Evolutionary conservation across 2,888 invertebrate genomes (phyloP).

Genomic region (Antitype chi): DNA sequence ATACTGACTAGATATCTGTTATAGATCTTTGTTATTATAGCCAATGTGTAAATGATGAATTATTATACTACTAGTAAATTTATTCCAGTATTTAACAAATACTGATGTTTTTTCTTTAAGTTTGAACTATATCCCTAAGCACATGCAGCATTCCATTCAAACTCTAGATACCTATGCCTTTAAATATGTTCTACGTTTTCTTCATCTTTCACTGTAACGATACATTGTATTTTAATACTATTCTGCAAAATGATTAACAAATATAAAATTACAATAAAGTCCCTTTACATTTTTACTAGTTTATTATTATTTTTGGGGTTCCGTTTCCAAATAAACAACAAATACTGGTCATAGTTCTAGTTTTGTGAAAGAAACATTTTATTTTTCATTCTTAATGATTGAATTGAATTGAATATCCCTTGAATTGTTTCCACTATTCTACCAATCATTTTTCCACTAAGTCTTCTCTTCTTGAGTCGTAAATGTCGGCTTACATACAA

Average conservation of each 20-base stretch:
- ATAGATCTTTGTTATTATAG: constrained; percentile 42
- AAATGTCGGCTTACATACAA: not conserved
- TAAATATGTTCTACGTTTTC: constrained; percentile 33
- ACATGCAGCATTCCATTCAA: constrained; percentile 63
- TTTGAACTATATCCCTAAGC: constrained; percentile 36
- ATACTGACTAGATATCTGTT: constrained; percentile 49
- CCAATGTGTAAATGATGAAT: constrained; percentile 41
- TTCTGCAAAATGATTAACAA: constrained; percentile 19
- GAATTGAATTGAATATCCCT: no score
- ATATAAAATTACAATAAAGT: not conserved
- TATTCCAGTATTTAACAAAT: constrained; percentile 37
- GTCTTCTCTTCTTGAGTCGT: not conserved
- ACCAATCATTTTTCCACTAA: not conserved
- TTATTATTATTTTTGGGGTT: constrained; percentile 33
- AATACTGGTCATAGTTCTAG: not conserved
- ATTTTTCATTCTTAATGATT: not conserved
- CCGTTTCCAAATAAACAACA: not conserved
- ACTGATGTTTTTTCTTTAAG: constrained; percentile 38
- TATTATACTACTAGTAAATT: constrained; percentile 37
- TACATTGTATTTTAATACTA: constrained; percentile 3
- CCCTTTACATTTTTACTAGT: not conserved
- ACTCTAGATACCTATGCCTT: constrained; percentile 41
- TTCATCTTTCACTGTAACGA: constrained; percentile 16
- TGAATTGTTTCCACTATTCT: not conserved
- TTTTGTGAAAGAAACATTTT: not conserved